Base-by-base conservation (phyloP, 1,140 invertebrate genomes). In the Neotoxoptera formosana region DNA sequence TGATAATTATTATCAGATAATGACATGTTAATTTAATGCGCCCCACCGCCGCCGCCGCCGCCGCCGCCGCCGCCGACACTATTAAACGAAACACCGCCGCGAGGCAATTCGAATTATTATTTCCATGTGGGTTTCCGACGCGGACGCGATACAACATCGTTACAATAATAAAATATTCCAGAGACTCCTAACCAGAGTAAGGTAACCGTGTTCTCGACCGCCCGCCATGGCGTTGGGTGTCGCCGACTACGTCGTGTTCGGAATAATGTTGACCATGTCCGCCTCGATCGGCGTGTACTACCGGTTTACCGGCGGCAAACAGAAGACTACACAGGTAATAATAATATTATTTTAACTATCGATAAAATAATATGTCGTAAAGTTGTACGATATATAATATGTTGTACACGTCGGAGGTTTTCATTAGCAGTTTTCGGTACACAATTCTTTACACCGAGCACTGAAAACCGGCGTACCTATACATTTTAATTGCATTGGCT, bases 261-360 rank as follows among this genome's bases (percentile, higher is more conserved):
- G 94, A 6, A 76, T 96, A 8, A 97, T 97, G 94, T 94, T 98
- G 21, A 81, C 95, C 4, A 96, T 97, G 90, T 98, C 97, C 7
- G 95, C 97, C 6, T 95, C 95, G 3, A 98, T 98, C 94, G 98
- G 98, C 6, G 94, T 98, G 56, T 98, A 97, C 94, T 98, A 97
- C 94, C 96, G 98, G 93, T 97, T 98, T 94, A 98, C 97, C 53
- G 98, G 98, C 53, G 97, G 97, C 0, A 97, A 97, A 95, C 98
- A 99, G 95, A 98, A 97, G 95, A 98, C 98, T 3, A 97, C 97
- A 60, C 96, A 97, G 95, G 97, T 97, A 88, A 48, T 47, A 88
- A 84, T 36, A 21, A 21, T n/a, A n/a, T n/a, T n/a, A n/a, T n/a
- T n/a, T 2, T 41, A 2, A 41, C 4, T 41, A 41, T 41, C 4